These are phyloP conservation scores for Thymelicus acteon DNA, from an alignment of 2,888 invertebrate species.

Conservation along the genomic window DNA sequence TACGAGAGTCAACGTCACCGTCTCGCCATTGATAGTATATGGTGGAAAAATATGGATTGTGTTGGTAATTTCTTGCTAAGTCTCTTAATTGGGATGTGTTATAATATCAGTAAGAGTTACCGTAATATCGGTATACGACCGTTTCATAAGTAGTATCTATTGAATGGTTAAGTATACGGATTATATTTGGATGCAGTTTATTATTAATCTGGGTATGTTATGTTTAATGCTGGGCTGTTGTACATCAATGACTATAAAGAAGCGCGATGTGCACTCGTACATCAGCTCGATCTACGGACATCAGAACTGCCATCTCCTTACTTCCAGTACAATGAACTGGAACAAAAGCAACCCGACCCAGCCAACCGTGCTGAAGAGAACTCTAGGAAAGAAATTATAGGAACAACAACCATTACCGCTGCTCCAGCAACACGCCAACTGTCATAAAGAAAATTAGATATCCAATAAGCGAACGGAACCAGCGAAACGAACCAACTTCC, in stretches of 20 bases:
- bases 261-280: not conserved
- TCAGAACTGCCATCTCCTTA: not conserved
- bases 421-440: constrained; percentile 34
- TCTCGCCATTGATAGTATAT: too few species aligned
- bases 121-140: too few species aligned
- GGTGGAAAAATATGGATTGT: too few species aligned
- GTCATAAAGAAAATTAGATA: constrained; percentile 45
- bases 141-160: too few species aligned
- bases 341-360: not conserved
- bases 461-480: constrained; percentile 44
- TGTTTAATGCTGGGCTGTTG: too few species aligned
- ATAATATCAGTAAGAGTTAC: too few species aligned
- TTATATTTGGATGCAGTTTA: too few species aligned
- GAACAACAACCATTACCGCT: constrained; percentile 37
- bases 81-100: too few species aligned
- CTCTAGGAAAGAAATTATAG: constrained; percentile 34
- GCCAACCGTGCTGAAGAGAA: constrained; percentile 9
- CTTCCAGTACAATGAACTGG: not conserved
- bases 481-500: constrained; percentile 38
- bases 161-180: too few species aligned
- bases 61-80: too few species aligned
- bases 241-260: not conserved
- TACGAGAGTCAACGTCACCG: too few species aligned
- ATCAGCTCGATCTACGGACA: not conserved
- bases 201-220: too few species aligned